Evolutionary conservation across 2,113 vertebrate genomes (phyloP), one percentile per base, ranked within the genome.

Genomic region (Hypomesus transpacificus): DNA sequence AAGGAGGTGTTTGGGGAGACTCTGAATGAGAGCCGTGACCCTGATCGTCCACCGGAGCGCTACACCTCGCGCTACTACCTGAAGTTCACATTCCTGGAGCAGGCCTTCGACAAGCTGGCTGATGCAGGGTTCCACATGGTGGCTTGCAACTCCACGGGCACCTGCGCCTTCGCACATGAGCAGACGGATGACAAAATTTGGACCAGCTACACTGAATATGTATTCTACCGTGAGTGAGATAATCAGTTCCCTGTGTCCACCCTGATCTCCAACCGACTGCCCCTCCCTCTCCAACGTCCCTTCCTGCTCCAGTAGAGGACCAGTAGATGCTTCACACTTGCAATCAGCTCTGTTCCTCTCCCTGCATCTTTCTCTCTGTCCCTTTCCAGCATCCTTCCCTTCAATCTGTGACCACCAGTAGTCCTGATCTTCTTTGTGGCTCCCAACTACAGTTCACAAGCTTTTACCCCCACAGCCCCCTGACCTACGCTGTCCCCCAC

Each of bases 191-290:
- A 98, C 94, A 96, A 95, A 92, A 96, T 96, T 90, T 98, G 95
- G 95, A 97, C 95, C 92, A 96, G 94, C 92, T 98, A 97, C 92
- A 97, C 95, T 80, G 95, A 98, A 95, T 98, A 98, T 85, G 94
- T 97, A 90, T 98, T 98, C 91, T 96, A 95, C 89, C 95, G 94
- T 94, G 94, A 98, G 93, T 98, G 95, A 97, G 77, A 82, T 76
- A 75, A 85, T 71, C 58, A 87, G 7, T 28, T 64, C 52, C 52
- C 26, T 34, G 31, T 28, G 52, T n/a, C 39, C 17, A 57, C 57
- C 16, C 52, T 58, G 50, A 65, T 67, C 73, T 20, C 72, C 73
- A 68, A 77, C 80, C 76, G 85, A 78, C 76, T 84, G 79, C 75
- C 78, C 83, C 81, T 84, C 66, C 58, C 82, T 75, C 51, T 60